Percentiles rank a stretch among this genome's conserved stretches.
phyloP scores from a whole-genome alignment of 2,797 vertebrate genomes.

The Chelonia mydas region DNA sequence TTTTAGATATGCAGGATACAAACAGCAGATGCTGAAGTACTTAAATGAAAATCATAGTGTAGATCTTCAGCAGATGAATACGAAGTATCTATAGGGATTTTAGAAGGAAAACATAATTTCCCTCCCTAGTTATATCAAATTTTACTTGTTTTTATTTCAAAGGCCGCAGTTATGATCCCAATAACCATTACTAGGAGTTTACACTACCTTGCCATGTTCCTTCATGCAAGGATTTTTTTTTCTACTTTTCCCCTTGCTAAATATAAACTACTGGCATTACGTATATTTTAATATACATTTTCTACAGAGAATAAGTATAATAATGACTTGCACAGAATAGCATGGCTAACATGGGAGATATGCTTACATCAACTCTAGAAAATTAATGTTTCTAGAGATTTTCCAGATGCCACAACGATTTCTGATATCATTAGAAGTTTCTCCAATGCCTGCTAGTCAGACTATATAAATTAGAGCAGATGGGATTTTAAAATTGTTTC shows the following conservation, averaged over 20 bases:
- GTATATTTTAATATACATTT: not conserved
- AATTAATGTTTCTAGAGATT: not conserved
- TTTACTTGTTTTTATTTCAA: not conserved
- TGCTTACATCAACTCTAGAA: not conserved
- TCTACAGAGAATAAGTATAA: not conserved
- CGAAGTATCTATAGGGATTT: not conserved
- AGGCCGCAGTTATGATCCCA: not conserved
- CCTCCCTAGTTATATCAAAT: not conserved
- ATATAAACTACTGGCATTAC: not conserved
- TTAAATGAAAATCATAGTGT: not conserved
- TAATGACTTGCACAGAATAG: not conserved
- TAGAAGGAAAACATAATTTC: not conserved
- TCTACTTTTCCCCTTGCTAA: not conserved
- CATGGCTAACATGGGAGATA: not conserved
- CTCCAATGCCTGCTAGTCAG: not conserved
- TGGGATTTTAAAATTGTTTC: not conserved
- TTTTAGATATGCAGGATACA: conserved; percentile 26
- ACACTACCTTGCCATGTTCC: not conserved
- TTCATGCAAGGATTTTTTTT: not conserved
- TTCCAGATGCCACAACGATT: conserved; percentile 16
- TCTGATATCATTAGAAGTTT: not conserved
- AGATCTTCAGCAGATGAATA: not conserved
- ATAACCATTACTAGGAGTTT: not conserved
- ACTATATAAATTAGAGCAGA: not conserved
- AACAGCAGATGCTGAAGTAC: conserved; percentile 47